phyloP scores from a whole-genome alignment of 2,797 vertebrate genomes.

The Xyrichtys novacula region DNA sequence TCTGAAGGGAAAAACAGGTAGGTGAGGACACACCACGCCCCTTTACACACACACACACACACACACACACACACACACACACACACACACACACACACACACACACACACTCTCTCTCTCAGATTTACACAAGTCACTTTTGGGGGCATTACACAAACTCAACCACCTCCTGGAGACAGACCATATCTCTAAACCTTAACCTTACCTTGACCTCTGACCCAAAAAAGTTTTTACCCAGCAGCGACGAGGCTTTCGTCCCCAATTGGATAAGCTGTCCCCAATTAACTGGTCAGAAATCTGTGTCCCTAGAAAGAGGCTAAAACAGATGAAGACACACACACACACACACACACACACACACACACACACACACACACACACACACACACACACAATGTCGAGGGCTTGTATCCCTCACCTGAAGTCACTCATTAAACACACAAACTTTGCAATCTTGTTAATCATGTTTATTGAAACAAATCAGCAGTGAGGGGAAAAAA shows the following conservation, averaged over 20 bases:
- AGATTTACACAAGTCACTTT: background rate
- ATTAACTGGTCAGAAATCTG: background rate
- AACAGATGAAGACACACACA: background rate
- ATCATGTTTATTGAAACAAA: background rate
- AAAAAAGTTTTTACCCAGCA: background rate
- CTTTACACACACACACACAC: constrained; percentile 5
- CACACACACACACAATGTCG: background rate
- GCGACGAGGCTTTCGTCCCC: background rate
- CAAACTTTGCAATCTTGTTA: background rate
- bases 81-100: background rate
- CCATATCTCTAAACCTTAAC: background rate
- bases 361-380: background rate
- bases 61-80: background rate
- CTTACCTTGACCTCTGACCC: background rate
- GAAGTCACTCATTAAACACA: background rate
- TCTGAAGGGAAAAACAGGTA: constrained; percentile 1
- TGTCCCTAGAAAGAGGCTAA: background rate
- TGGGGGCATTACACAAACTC: background rate
- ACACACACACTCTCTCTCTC: background rate
- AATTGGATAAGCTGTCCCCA: constrained; percentile 2
- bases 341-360: background rate
- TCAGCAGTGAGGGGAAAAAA: background rate
- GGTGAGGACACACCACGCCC: constrained; percentile 32
- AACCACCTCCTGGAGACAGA: background rate
- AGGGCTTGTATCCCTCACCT: background rate